A percentile compares a stretch with the other conserved stretches of the same genome.
These are phyloP conservation scores for Ceyx melanurus DNA, from an alignment of 2,113 vertebrate species.

Conservation along the genomic window DNA sequence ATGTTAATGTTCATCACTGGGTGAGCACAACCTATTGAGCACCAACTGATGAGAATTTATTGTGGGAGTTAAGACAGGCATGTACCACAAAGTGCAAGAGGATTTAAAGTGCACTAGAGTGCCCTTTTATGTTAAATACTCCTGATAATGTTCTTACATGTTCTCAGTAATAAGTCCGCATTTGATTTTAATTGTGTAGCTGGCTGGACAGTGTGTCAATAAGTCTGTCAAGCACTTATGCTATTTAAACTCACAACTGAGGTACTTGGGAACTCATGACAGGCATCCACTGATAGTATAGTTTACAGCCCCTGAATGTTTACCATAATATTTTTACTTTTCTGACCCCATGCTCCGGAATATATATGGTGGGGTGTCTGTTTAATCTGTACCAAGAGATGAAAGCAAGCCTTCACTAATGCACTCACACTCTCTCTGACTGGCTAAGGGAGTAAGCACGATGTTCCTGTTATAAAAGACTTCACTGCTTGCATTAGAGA, in stretches of 20 bases:
- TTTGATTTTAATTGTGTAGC: slow-evolving; percentile 39
- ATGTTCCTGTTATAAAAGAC: background rate
- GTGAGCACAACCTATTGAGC: background rate
- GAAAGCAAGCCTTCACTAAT: background rate
- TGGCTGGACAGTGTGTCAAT: background rate
- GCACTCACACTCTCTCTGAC: background rate
- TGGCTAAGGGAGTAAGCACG: background rate
- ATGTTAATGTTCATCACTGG: slow-evolving; percentile 4
- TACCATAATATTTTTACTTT: background rate
- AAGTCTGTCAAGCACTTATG: background rate
- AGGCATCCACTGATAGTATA: background rate
- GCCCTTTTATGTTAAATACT: background rate
- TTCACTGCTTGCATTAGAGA: background rate
- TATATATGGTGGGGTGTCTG: background rate
- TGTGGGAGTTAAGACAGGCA: slow-evolving; percentile 8
- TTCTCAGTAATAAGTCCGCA: background rate
- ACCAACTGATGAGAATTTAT: slow-evolving; percentile 50
- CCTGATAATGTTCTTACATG: background rate
- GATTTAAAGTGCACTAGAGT: background rate
- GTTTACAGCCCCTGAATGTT: background rate
- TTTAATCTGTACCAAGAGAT: background rate
- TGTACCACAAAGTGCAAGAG: background rate
- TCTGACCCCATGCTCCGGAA: background rate
- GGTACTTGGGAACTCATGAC: background rate
- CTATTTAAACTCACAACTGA: background rate